Conservation (phyloP, 2,113 vertebrate genomes). For the Neodontobutis hainanensis region DNA sequence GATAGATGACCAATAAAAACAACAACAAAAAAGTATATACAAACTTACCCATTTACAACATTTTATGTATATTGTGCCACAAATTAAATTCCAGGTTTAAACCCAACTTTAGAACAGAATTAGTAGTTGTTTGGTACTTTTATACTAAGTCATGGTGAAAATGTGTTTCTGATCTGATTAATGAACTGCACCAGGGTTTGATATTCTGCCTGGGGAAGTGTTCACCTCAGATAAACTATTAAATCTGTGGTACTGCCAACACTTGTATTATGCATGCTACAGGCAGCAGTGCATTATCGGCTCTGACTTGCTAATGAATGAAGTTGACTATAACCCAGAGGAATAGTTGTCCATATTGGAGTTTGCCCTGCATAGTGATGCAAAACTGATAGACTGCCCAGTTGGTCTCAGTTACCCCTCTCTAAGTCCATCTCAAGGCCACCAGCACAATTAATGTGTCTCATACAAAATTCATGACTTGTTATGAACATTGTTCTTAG, state of each 20-base stretch:
- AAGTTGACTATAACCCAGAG: conserved; percentile 13
- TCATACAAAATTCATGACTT: conserved; percentile 1
- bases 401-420: not conserved
- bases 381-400: conserved; percentile 3
- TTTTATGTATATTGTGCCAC: too few species aligned
- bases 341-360: not conserved
- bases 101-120: too few species aligned
- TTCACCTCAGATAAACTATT: conserved; percentile 3
- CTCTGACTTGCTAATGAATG: conserved; percentile 15
- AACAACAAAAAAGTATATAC: too few species aligned
- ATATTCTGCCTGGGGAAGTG: not conserved
- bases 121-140: too few species aligned
- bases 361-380: conserved; percentile 5
- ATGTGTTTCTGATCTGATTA: not conserved
- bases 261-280: conserved; percentile 5
- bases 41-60: too few species aligned
- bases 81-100: too few species aligned
- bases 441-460: conserved; percentile 1
- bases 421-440: conserved; percentile 1
- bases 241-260: not conserved
- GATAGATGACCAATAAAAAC: too few species aligned
- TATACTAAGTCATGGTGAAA: too few species aligned
- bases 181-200: conserved; percentile 1
- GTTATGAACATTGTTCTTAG: not conserved
- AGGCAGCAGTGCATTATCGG: conserved; percentile 1